These are phyloP conservation scores for Sycophaga agraensis DNA, from an alignment of 1,140 invertebrate species.

Conservation along the genomic window DNA sequence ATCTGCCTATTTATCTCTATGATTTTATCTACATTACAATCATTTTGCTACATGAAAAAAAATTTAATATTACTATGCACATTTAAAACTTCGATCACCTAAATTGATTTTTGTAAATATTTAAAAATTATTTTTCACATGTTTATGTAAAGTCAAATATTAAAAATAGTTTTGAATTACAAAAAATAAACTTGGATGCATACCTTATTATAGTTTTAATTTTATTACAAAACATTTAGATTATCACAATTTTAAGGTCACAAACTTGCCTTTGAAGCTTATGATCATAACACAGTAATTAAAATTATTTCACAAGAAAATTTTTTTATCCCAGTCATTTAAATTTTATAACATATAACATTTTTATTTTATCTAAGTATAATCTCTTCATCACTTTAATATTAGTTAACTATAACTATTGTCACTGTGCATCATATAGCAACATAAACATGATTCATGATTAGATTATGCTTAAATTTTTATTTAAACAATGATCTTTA, in stretches of 20 bases:
- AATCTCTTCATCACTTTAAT: not conserved
- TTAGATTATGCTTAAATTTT: no score
- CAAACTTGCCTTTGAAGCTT: not conserved
- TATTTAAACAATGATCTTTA: no score
- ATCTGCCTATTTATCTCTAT: no score
- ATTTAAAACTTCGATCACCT: no score
- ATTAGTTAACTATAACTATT: not conserved
- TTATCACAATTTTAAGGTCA: conserved; percentile 15
- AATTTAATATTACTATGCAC: no score
- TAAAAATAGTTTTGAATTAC: conserved; percentile 30
- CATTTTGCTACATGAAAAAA: no score
- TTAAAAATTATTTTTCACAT: no score
- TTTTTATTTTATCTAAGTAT: no score
- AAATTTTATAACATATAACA: no score
- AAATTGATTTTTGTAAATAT: no score
- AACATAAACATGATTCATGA: not conserved
- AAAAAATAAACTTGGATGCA: conserved; percentile 35
- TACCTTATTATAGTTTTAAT: not conserved
- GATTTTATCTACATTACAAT: no score
- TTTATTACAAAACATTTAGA: conserved; percentile 15
- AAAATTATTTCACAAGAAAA: conserved; percentile 1
- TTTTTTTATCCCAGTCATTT: not conserved
- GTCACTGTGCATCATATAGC: not conserved
- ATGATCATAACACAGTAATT: not conserved
- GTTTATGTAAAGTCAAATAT: no score